Evolutionary conservation across 2,797 vertebrate species (phyloP).

Genomic region (Poeciliopsis gracilis): DNA sequence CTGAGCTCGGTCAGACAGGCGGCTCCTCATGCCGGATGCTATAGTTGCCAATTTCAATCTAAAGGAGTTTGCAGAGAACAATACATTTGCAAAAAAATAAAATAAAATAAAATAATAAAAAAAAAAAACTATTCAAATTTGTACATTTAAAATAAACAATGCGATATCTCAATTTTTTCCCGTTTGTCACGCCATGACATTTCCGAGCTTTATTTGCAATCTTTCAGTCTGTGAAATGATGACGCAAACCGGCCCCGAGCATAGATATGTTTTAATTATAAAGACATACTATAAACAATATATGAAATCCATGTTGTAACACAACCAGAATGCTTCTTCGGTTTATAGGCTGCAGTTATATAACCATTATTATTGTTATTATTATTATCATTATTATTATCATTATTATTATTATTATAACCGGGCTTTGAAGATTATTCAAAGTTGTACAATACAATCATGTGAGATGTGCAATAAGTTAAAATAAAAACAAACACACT

Average conservation of each 20-base stretch:
- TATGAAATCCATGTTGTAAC: conserved; percentile 86
- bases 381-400: conserved; percentile 14
- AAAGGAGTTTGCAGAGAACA: neutral
- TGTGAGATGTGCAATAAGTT: conserved; percentile 80
- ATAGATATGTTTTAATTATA: conserved; percentile 90
- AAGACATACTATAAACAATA: conserved; percentile 91
- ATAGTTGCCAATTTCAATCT: conserved; percentile 38
- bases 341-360: conserved; percentile 62
- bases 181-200: neutral
- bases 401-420: conserved; percentile 30
- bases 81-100: neutral
- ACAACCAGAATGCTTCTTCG: conserved; percentile 76
- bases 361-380: conserved; percentile 50
- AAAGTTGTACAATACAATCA: conserved; percentile 87
- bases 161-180: neutral
- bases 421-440: conserved; percentile 69
- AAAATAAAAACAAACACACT: conserved; percentile 64
- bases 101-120: too few relatives aligned
- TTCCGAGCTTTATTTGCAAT: conserved; percentile 7
- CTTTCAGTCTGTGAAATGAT: conserved; percentile 29
- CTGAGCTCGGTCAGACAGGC: conserved; percentile 40
- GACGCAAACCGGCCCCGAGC: conserved; percentile 69
- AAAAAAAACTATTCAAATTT: neutral
- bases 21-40: conserved; percentile 28
- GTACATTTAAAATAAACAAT: neutral